A percentile compares a stretch with the other conserved stretches of the same genome.
phyloP scores from a whole-genome alignment of 2,113 vertebrate species.

The Catagonus wagneri region DNA sequence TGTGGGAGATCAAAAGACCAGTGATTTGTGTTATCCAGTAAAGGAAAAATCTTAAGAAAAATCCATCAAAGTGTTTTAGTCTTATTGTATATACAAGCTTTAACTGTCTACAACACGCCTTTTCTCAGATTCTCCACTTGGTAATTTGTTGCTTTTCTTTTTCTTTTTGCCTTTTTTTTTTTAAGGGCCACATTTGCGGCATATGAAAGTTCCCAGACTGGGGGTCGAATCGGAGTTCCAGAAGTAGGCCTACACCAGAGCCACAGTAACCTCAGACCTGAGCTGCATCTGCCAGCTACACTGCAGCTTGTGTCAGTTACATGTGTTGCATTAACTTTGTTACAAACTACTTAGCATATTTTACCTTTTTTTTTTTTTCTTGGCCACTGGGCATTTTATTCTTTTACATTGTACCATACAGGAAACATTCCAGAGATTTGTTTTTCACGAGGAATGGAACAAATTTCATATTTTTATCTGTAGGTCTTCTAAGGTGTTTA shows the following conservation, averaged over 20 bases:
- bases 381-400: background rate
- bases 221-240: too few relatives aligned
- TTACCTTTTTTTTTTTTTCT: background rate
- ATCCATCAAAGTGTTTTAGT: background rate
- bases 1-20: background rate
- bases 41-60: constrained; percentile 32
- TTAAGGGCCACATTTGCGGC: background rate
- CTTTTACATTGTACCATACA: background rate
- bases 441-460: constrained; percentile 45
- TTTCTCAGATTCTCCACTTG: constrained; percentile 14
- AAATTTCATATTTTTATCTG: background rate
- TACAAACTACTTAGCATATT: background rate
- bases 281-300: too few relatives aligned
- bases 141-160: background rate
- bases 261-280: too few relatives aligned
- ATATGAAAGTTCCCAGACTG: too few relatives aligned
- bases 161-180: background rate
- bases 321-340: constrained; percentile 27
- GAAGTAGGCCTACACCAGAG: too few relatives aligned
- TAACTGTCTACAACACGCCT: background rate
- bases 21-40: background rate
- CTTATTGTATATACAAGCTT: background rate
- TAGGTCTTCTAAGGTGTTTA: constrained; percentile 45
- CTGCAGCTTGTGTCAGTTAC: background rate
- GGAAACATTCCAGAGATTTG: background rate